Conservation (phyloP, 2,113 vertebrate genomes). For the Tupaia chinensis region DNA sequence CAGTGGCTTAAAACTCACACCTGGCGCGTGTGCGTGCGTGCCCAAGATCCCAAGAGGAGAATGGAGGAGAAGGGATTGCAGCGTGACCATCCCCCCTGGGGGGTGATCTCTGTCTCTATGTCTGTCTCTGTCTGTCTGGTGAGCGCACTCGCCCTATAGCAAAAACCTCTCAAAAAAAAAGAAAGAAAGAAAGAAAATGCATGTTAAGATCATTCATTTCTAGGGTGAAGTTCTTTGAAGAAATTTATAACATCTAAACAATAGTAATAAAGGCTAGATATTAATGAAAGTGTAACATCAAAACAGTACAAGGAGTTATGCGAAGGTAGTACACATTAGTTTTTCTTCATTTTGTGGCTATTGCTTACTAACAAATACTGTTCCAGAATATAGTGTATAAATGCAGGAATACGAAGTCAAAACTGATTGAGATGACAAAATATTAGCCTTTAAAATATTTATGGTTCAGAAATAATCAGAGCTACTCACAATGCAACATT, state of each 20-base stretch:
- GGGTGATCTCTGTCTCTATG: too few species aligned
- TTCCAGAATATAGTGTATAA: slow-evolving; percentile 9
- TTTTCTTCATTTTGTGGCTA: background rate
- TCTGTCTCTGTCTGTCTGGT: too few species aligned
- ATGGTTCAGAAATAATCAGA: slow-evolving; percentile 51
- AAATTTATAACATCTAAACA: background rate
- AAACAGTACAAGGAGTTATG: background rate
- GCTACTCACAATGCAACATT: slow-evolving; percentile 1
- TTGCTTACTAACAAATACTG: background rate
- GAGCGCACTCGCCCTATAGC: too few species aligned
- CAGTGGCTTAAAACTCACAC: too few species aligned
- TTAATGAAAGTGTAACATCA: background rate
- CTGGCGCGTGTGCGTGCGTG: too few species aligned
- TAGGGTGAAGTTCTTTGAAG: background rate
- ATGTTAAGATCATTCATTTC: background rate
- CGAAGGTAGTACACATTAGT: background rate
- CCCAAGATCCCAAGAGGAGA: too few species aligned
- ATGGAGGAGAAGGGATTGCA: too few species aligned
- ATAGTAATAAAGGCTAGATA: slow-evolving; percentile 9
- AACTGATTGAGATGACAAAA: slow-evolving; percentile 21
- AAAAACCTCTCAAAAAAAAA: too few species aligned
- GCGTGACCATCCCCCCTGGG: too few species aligned
- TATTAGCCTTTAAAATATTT: slow-evolving; percentile 36
- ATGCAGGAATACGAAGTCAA: background rate
- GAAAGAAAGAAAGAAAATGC: too few species aligned